phyloP scores from a whole-genome alignment of 2,797 vertebrate genomes.

The Argya squamiceps region DNA sequence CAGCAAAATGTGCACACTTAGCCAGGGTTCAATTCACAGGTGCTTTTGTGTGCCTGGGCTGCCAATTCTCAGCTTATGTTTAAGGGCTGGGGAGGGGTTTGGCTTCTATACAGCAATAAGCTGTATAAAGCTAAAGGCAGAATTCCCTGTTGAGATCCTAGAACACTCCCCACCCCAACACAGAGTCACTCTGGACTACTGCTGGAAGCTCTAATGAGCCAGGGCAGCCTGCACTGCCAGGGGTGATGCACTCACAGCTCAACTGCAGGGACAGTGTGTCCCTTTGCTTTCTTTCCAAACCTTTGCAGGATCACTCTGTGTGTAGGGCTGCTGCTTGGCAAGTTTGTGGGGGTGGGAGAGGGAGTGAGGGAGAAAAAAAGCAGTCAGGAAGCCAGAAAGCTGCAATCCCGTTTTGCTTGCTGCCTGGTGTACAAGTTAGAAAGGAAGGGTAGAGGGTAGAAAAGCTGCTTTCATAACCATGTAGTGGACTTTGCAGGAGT shows the following conservation, averaged over 20 bases:
- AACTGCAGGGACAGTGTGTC: neutral
- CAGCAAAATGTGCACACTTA: accelerated
- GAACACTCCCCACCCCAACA: neutral
- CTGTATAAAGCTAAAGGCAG: neutral
- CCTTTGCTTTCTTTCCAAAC: neutral
- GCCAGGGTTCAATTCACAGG: neutral
- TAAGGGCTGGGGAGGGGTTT: neutral
- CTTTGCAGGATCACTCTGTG: neutral
- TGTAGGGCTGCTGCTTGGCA: neutral
- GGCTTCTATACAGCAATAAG: neutral
- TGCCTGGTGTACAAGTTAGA: neutral
- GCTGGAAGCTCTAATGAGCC: neutral
- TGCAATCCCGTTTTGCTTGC: neutral
- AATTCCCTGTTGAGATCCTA: neutral
- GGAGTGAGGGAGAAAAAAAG: neutral
- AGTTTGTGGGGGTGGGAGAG: neutral
- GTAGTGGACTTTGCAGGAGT: neutral
- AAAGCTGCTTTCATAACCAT: neutral
- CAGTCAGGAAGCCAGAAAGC: neutral
- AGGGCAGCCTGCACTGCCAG: neutral
- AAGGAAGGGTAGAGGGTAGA: neutral
- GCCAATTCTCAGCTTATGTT: neutral
- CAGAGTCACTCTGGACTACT: neutral
- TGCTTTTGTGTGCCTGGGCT: neutral
- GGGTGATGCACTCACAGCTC: neutral